phyloP scores from a whole-genome alignment of 2,888 invertebrate species.

The Pachydiplax longipennis region DNA sequence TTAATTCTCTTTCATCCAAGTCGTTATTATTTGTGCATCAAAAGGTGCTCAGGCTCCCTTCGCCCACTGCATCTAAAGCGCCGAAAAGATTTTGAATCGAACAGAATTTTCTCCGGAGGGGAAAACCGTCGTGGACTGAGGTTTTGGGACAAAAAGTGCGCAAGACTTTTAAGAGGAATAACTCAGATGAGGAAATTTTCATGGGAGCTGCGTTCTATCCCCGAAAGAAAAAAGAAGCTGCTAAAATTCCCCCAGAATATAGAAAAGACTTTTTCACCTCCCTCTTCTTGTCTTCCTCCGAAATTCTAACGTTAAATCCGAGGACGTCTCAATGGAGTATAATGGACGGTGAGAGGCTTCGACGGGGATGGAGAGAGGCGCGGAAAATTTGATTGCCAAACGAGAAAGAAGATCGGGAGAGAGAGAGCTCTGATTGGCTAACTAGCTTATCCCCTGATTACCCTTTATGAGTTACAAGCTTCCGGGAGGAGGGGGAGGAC shows the following conservation, averaged over 20 bases:
- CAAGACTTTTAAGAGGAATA: not conserved
- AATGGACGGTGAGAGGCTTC: not conserved
- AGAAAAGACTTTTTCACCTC: not conserved
- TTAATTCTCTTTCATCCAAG: no score
- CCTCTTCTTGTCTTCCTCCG: not conserved
- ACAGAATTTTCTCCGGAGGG: no score
- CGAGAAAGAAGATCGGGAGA: slow-evolving; percentile 4
- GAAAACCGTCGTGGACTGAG: not conserved
- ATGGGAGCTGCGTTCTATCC: not conserved
- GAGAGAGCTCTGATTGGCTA: slow-evolving; percentile 25
- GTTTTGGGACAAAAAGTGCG: not conserved
- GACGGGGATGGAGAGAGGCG: not conserved
- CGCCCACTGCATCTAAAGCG: no score
- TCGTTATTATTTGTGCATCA: no score
- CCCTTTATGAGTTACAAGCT: slow-evolving; percentile 40
- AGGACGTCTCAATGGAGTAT: not conserved
- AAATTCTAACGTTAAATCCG: not conserved
- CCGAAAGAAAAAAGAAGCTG: not conserved
- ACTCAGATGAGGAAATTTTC: not conserved
- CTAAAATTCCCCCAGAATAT: not conserved
- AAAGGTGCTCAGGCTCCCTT: no score
- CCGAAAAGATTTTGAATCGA: no score
- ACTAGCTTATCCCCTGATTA: slow-evolving; percentile 42
- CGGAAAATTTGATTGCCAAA: slow-evolving; percentile 7
- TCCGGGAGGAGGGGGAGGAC: not conserved